Percentiles rank a stretch among this genome's conserved stretches.
Conservation (phyloP, 2,113 vertebrate genomes). For the Salminus brasiliensis region DNA sequence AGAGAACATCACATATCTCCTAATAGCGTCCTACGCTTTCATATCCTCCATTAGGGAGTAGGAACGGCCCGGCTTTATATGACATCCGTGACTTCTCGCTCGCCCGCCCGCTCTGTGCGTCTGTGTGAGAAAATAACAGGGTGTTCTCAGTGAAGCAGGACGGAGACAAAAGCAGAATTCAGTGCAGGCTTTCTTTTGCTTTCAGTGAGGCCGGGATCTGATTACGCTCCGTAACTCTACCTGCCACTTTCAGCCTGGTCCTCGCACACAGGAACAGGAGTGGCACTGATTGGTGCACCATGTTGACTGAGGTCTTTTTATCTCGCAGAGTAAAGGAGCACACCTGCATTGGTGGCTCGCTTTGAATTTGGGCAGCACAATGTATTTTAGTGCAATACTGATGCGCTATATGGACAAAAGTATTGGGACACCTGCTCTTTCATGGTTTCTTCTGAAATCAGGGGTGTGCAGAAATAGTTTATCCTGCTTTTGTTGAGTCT, state of each 20-base stretch:
- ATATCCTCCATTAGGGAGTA: neutral
- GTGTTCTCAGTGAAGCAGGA: slow-evolving; percentile 14
- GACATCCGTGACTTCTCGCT: slow-evolving; percentile 10
- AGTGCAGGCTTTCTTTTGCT: slow-evolving; percentile 20
- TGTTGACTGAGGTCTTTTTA: neutral
- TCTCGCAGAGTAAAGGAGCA: neutral
- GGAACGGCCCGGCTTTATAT: neutral
- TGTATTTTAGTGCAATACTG: too few relatives aligned
- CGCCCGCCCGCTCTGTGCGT: neutral
- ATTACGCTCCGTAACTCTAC: slow-evolving; percentile 48
- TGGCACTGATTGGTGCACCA: neutral
- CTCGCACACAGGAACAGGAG: neutral
- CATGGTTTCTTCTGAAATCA: too few relatives aligned
- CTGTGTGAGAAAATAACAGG: neutral
- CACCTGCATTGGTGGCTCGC: too few relatives aligned
- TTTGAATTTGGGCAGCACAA: too few relatives aligned
- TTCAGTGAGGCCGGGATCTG: slow-evolving; percentile 11
- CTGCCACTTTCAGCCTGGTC: slow-evolving; percentile 23
- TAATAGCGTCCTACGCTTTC: neutral
- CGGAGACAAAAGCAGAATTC: slow-evolving; percentile 36
- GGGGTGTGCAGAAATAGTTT: too few relatives aligned
- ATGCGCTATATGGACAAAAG: too few relatives aligned
- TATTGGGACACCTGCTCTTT: too few relatives aligned
- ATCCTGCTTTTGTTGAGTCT: too few relatives aligned
- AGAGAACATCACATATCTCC: neutral